Evolutionary conservation across 2,113 vertebrate genomes (phyloP).

Genomic region (Malurus cyaneus): DNA sequence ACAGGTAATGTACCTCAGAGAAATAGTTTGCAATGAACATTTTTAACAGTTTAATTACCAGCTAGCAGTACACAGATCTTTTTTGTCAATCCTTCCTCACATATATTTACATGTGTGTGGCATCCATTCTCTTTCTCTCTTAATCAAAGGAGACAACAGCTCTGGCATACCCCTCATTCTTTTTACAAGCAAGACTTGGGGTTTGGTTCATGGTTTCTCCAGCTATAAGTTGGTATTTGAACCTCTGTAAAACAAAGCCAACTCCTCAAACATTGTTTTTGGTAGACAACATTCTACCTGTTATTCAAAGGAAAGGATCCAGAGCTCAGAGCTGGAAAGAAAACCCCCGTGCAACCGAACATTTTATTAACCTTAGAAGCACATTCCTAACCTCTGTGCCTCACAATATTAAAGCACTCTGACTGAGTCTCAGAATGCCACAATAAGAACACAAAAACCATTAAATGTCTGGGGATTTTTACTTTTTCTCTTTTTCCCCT

Average conservation of each 20-base stretch:
- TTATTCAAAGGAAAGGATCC: background rate
- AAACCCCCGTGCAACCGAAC: background rate
- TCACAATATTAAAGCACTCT: background rate
- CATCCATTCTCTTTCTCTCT: background rate
- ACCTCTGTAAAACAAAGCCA: background rate
- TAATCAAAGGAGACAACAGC: background rate
- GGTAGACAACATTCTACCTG: background rate
- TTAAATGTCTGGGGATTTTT: fast-evolving
- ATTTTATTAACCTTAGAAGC: background rate
- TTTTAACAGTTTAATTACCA: background rate
- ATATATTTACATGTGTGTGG: background rate
- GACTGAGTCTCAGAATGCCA: background rate
- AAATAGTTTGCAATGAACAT: background rate
- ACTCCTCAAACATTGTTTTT: background rate
- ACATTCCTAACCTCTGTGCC: background rate
- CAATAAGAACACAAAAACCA: background rate
- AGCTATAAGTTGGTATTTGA: background rate
- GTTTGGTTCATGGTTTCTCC: background rate
- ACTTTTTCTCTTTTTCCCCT: background rate
- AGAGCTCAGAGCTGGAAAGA: background rate
- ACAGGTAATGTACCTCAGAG: background rate
- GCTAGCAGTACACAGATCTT: background rate
- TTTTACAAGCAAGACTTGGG: background rate
- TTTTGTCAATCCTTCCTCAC: background rate
- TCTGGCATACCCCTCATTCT: background rate